Evolutionary conservation across 2,113 vertebrate species (phyloP).

Genomic region (Globicephala melas): DNA sequence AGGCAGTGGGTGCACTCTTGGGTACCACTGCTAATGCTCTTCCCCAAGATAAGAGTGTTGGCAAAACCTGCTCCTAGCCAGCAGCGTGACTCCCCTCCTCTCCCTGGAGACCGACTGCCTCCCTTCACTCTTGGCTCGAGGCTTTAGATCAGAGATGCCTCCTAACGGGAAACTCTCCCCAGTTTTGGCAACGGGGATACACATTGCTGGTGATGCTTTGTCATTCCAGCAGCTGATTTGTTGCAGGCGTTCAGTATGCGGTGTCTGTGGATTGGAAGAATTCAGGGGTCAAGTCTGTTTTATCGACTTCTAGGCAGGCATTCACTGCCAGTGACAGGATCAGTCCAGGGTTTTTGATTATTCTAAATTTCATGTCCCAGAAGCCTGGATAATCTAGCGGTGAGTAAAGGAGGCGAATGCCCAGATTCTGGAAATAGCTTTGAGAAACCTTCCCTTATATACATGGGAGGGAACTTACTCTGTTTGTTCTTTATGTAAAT

Average conservation of each 20-base stretch:
- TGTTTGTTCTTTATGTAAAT: not conserved
- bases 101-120: conserved; percentile 34
- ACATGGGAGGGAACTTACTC: not conserved
- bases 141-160: not conserved
- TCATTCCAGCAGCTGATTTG: conserved; percentile 14
- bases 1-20: not conserved
- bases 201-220: conserved; percentile 15
- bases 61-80: not conserved
- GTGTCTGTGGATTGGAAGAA: conserved; percentile 18
- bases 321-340: not conserved
- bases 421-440: not conserved
- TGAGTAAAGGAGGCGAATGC: not conserved
- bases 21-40: not conserved
- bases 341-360: conserved; percentile 27
- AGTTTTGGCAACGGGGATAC: conserved; percentile 42
- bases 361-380: conserved; percentile 45
- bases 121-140: not conserved
- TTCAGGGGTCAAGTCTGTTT: conserved; percentile 28
- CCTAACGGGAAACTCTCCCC: conserved; percentile 51
- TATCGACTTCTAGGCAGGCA: conserved; percentile 32
- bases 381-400: conserved; percentile 11
- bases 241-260: conserved; percentile 19
- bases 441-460: not conserved
- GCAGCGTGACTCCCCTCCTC: not conserved
- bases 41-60: not conserved